Conservation (phyloP, 2,797 vertebrate species). For the Dryobates pubescens region DNA sequence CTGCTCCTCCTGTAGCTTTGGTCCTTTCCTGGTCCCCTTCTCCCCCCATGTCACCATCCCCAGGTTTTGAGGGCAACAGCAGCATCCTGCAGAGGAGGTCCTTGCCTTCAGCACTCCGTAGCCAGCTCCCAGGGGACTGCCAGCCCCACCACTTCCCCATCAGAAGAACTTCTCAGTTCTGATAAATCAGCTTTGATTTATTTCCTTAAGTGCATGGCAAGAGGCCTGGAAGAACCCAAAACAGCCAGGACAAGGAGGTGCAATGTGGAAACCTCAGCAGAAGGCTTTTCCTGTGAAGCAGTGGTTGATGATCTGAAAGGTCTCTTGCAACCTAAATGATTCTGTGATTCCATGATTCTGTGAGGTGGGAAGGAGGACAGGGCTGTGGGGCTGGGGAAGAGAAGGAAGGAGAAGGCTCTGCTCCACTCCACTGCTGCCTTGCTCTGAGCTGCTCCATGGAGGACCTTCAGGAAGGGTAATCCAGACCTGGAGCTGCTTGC, state of each 20-base stretch:
- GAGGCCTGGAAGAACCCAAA: not conserved
- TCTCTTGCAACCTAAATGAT: not conserved
- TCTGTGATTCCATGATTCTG: not conserved
- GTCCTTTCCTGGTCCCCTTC: not conserved
- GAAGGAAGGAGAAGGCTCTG: not conserved
- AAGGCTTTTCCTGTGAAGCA: not conserved
- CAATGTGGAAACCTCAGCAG: not conserved
- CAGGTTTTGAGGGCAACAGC: not conserved
- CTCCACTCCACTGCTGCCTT: not conserved
- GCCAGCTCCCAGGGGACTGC: fast-evolving
- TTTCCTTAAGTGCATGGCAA: not conserved
- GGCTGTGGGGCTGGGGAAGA: not conserved
- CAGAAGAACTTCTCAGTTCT: not conserved
- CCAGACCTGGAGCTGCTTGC: no score
- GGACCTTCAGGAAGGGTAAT: not conserved
- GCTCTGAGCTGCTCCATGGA: not conserved
- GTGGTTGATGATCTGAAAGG: not conserved
- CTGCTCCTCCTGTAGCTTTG: not conserved
- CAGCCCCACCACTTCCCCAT: not conserved
- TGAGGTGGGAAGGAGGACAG: not conserved
- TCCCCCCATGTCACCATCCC: no score
- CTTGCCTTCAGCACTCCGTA: not conserved
- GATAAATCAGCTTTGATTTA: not conserved
- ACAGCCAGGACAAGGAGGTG: not conserved
- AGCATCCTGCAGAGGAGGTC: not conserved